Evolutionary conservation across 2,113 vertebrate species (phyloP), one percentile per base, ranked within the genome.

Genomic region (Etheostoma spectabile): DNA sequence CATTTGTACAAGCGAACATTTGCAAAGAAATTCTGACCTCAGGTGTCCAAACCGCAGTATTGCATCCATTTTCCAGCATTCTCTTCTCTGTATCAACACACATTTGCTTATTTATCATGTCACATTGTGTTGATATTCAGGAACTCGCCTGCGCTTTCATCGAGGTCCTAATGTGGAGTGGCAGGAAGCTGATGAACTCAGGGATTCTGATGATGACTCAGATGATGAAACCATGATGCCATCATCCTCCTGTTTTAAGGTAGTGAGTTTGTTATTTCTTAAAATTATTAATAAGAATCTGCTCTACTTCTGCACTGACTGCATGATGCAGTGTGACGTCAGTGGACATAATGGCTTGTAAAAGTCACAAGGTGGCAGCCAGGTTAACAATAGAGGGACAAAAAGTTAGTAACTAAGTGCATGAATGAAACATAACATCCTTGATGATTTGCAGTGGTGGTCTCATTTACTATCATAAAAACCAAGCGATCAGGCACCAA

Each of bases 121-220:
- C 46, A n/a, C 49, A 68, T 69, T 84, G 1, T 83, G 27, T 70
- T 86, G 74, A 83, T 81, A 81, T 14, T 70, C 71, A 99, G 98
- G 98, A 91, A 97, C 98, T 75, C 96, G 97, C 77, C 92, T 99
- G 60, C 97, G 97, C 87, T 99, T 99, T 94, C 98, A 99, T 86
- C 96, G 97, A 92, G 97, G 98, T 76, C 93, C 80, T 82, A 97
- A 95, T 88, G 96, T 97, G 67, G 96, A 98, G 71, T 99, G 98
- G 98, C 97, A 98, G 88, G 97, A 98, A 46, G 96, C 96, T 15
- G 98, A 99, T 89, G 97, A 99, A 70, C 96, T 99, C 75, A 89
- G 94, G 75, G 96, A 97, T 86, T 94, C 94, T 6, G 95, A 97
- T 79, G 93, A 95, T 15, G 94, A 96, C 77, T 96, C 95, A 63